Evolutionary conservation across 2,113 vertebrate genomes (phyloP), one percentile per base, ranked within the genome.

Genomic region (Megaceryle maxima): DNA sequence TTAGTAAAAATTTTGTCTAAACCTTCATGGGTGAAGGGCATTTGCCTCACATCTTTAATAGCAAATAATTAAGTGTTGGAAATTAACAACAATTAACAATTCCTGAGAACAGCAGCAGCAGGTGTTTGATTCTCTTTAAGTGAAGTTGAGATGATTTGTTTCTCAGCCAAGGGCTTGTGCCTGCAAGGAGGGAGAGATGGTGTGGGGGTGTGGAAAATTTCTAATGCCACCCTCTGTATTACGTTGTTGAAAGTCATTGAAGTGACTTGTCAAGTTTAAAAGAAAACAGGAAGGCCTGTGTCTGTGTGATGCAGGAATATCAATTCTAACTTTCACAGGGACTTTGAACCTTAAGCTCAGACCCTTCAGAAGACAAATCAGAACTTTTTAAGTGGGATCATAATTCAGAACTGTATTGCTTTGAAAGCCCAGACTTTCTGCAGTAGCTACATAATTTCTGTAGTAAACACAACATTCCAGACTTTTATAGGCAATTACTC

Each of bases 41-140:
- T 96, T 96, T 97, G 88, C 85, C 51, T 95, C 96, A 95, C 92
- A 94, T 96, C 75, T 97, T 97, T 97, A 98, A 97, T 96, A 96
- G 94, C 76, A 96, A 98, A 96, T 97, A 98, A 98, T 97, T 97
- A 97, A 79, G 93, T 98, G 97, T 90, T 97, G 78, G 97, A 98
- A 98, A 98, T 98, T 97, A 97, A 98, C 97, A 98, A 97, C 97
- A 98, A 98, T 98, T 98, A 98, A 97, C 97, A 98, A 88, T 94
- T 92, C 69, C 55, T 83, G 83, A 59, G 93, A 98, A 97, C 46
- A 97, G 92, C 75, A 91, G 93, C 95, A 97, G 94, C 96, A 97
- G 95, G 96, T 98, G 93, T 91, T 94, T 95, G 94, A 94, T 96
- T 73, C 90, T 46, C 68, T 91, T 60, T 53, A 91, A 35, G 96